Percentiles rank a stretch among this genome's conserved stretches.
Evolutionary conservation across 2,113 vertebrate species (phyloP).

Genomic region (Centropus bengalensis): DNA sequence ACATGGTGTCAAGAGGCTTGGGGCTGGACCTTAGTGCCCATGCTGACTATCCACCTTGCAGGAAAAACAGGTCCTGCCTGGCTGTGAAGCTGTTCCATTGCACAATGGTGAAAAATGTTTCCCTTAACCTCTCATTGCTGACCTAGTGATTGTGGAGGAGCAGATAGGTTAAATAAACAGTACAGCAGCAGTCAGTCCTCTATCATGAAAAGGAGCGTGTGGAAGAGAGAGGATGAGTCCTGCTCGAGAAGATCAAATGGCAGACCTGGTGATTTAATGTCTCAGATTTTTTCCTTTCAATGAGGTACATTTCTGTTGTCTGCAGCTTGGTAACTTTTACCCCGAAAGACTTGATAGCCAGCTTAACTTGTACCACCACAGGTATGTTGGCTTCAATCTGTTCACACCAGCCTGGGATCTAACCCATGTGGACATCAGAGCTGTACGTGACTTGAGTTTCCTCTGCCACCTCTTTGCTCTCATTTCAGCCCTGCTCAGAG

Average conservation of each 20-base stretch:
- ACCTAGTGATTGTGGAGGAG: background rate
- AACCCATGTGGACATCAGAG: background rate
- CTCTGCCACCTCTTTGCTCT: background rate
- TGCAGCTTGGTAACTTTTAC: background rate
- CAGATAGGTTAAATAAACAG: background rate
- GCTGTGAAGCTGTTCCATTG: background rate
- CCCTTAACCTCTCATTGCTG: background rate
- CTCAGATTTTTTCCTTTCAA: background rate
- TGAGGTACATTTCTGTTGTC: background rate
- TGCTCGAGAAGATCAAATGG: background rate
- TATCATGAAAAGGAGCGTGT: background rate
- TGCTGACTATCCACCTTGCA: rapidly evolving
- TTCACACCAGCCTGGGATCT: background rate
- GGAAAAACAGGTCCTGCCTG: background rate
- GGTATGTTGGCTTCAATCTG: background rate
- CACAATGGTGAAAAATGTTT: background rate
- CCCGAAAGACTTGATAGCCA: background rate
- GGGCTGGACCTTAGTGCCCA: rapidly evolving
- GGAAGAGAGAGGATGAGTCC: background rate
- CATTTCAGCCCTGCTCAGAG: background rate
- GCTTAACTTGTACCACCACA: background rate
- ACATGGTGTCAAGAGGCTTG: background rate
- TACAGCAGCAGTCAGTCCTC: background rate
- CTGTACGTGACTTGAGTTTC: background rate
- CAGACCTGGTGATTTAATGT: background rate